Evolutionary conservation across 2,113 vertebrate species (phyloP).

Genomic region (Apaloderma vittatum): DNA sequence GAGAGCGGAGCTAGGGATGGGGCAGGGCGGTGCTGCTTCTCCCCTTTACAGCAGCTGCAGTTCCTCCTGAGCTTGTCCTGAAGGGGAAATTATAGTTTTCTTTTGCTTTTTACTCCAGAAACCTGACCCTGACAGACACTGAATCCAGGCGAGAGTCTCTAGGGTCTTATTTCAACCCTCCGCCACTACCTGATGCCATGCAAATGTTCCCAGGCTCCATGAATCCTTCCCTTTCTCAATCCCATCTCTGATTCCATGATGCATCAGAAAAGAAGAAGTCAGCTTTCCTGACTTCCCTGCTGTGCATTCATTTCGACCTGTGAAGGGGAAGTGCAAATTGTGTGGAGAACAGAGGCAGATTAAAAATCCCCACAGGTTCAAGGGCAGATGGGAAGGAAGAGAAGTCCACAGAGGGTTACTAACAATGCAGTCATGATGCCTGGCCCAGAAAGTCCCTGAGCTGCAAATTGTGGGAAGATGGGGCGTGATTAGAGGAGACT

Average conservation of each 20-base stretch:
- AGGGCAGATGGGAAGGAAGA: not conserved
- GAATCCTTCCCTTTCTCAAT: not conserved
- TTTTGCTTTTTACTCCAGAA: not conserved
- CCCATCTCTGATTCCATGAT: conserved; percentile 16
- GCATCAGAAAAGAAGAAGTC: not conserved
- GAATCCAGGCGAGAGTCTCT: not conserved
- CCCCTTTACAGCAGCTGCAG: accelerated
- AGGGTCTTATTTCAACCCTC: not conserved
- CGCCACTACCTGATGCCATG: conserved; percentile 13
- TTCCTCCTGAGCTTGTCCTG: not conserved
- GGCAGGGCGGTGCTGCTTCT: not conserved
- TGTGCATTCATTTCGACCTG: not conserved
- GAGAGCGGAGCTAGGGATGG: not conserved
- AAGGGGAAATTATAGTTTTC: not conserved
- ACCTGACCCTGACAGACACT: not conserved
- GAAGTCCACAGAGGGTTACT: not conserved
- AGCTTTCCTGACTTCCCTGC: not conserved
- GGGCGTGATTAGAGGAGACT: not conserved
- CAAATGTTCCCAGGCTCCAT: not conserved
- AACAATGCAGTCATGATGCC: not conserved
- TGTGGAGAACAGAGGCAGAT: not conserved
- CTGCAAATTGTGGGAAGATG: not conserved
- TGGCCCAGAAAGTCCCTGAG: not conserved
- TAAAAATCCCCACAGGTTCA: not conserved
- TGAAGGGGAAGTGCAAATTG: not conserved